Evolutionary conservation across 2,888 invertebrate genomes (phyloP).

Genomic region (Sarcophaga rosellei): DNA sequence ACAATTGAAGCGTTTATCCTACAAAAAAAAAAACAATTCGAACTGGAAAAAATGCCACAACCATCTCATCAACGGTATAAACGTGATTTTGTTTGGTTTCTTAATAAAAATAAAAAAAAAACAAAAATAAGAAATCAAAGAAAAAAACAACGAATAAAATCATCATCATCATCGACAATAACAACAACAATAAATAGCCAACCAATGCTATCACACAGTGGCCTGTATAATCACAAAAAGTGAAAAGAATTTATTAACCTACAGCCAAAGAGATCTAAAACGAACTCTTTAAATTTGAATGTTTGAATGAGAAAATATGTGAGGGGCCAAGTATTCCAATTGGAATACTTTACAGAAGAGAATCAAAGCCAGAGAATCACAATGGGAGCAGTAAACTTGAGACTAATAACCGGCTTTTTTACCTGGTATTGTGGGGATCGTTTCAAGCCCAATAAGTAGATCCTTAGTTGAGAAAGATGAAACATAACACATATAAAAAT

Average conservation of each 20-base stretch:
- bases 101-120: constrained; percentile 31
- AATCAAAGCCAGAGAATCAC: no score
- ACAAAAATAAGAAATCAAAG: neutral
- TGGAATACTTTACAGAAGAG: no score
- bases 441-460: no score
- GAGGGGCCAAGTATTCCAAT: no score
- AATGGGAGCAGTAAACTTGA: no score
- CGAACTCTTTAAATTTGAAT: no score
- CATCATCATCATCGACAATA: constrained; percentile 9
- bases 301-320: no score
- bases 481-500: no score
- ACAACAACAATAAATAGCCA: constrained; percentile 18
- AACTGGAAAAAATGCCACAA: constrained; percentile 52
- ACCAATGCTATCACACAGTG: constrained; percentile 25
- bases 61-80: constrained; percentile 70
- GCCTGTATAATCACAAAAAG: neutral
- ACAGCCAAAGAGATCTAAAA: neutral
- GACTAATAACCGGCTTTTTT: no score
- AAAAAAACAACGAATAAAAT: constrained; percentile 14
- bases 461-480: no score
- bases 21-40: constrained; percentile 20
- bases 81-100: constrained; percentile 71
- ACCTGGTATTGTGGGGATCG: no score
- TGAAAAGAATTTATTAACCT: neutral
- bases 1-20: constrained; percentile 66